Percentiles rank a stretch among this genome's conserved stretches.
Conservation (phyloP, 2,888 invertebrate species). For the Rapana venosa region DNA sequence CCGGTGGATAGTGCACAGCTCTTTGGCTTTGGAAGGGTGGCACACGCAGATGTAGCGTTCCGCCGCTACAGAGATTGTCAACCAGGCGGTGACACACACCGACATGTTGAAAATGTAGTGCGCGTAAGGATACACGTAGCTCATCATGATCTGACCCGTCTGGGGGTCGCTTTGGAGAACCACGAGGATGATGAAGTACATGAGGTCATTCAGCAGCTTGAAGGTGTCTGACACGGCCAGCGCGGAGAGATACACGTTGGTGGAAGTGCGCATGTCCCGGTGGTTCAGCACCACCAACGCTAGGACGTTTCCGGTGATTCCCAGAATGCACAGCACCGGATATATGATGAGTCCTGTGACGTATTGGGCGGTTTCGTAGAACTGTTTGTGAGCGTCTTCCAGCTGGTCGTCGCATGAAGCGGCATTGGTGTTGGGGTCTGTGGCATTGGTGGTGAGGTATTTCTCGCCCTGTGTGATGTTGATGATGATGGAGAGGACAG, state of each 20-base stretch:
- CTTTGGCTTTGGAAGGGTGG: slow-evolving; percentile 67
- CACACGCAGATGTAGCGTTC: slow-evolving; percentile 75
- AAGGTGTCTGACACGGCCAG: slow-evolving; percentile 74
- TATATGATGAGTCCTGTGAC: slow-evolving; percentile 72
- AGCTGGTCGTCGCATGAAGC: slow-evolving; percentile 35
- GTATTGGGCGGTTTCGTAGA: slow-evolving; percentile 67
- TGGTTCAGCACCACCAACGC: slow-evolving; percentile 69
- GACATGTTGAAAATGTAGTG: slow-evolving; percentile 73
- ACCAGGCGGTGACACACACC: slow-evolving; percentile 72
- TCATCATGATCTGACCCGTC: slow-evolving; percentile 61
- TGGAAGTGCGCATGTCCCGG: slow-evolving; percentile 71
- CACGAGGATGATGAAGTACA: slow-evolving; percentile 71
- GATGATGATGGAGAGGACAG: slow-evolving; percentile 16
- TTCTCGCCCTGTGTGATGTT: not conserved
- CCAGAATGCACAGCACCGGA: slow-evolving; percentile 70
- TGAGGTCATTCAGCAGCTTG: slow-evolving; percentile 72
- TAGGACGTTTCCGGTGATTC: slow-evolving; percentile 69
- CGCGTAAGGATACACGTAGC: slow-evolving; percentile 72
- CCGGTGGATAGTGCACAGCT: slow-evolving; percentile 65
- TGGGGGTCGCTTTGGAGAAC: slow-evolving; percentile 58
- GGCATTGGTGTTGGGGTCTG: not conserved
- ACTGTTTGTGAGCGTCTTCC: slow-evolving; percentile 57
- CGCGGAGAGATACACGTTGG: slow-evolving; percentile 72
- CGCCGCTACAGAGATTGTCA: slow-evolving; percentile 74
- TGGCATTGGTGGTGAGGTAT: not conserved